Evolutionary conservation across 2,888 invertebrate genomes (phyloP).

Genomic region (Corbicula japonica): DNA sequence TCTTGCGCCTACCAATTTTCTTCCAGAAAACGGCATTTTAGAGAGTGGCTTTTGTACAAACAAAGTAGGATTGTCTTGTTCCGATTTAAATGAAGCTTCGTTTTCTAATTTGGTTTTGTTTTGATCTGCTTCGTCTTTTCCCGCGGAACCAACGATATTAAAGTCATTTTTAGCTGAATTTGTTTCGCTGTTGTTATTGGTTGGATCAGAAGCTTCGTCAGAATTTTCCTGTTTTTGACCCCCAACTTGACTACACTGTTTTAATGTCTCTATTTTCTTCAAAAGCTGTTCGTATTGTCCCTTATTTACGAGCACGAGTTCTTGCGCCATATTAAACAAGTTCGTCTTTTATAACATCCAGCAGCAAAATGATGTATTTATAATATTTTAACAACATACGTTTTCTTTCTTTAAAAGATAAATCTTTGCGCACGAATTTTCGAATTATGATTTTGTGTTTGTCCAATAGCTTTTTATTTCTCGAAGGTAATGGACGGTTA

Average conservation of each 20-base stretch:
- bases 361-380: not conserved
- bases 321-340: slow-evolving; percentile 22
- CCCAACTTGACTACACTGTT: not conserved
- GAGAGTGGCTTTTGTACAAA: too few species aligned
- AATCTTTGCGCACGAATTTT: slow-evolving; percentile 14
- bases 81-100: too few species aligned
- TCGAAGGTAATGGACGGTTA: not conserved
- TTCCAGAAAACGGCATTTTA: too few species aligned
- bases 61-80: too few species aligned
- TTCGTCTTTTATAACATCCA: slow-evolving; percentile 19
- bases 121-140: too few species aligned
- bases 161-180: too few species aligned
- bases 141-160: too few species aligned
- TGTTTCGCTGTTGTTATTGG: too few species aligned
- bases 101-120: too few species aligned
- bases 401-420: slow-evolving; percentile 17
- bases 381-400: slow-evolving; percentile 16
- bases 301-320: slow-evolving; percentile 36
- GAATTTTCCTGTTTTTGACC: too few species aligned
- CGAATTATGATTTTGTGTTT: slow-evolving; percentile 31
- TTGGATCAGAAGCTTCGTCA: too few species aligned
- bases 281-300: slow-evolving; percentile 28
- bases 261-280: not conserved
- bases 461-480: slow-evolving; percentile 11
- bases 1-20: too few species aligned